phyloP scores from a whole-genome alignment of 2,888 invertebrate species.

The Acrocyrtus sp. region DNA sequence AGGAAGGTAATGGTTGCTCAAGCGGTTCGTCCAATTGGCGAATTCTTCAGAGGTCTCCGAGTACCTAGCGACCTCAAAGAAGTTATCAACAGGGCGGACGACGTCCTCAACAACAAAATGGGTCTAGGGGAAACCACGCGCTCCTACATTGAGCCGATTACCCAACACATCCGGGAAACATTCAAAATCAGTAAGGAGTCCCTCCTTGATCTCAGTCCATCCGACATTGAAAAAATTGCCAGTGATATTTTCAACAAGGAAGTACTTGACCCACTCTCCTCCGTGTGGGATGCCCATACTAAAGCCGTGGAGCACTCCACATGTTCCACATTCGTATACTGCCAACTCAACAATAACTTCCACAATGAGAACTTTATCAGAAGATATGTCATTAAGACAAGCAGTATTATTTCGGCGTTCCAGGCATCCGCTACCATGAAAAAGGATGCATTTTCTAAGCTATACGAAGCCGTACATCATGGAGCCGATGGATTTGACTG shows the following conservation, averaged over 20 bases:
- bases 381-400: slow-evolving; percentile 59
- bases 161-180: slow-evolving; percentile 58
- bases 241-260: slow-evolving; percentile 61
- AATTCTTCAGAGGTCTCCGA: slow-evolving; percentile 53
- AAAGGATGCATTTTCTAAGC: slow-evolving; percentile 57
- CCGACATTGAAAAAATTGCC: slow-evolving; percentile 61
- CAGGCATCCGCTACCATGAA: slow-evolving; percentile 59
- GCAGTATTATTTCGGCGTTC: slow-evolving; percentile 61
- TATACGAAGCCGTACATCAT: slow-evolving; percentile 58
- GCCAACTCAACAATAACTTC: slow-evolving; percentile 61
- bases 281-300: slow-evolving; percentile 57
- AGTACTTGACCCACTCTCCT: slow-evolving; percentile 55
- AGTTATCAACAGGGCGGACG: slow-evolving; percentile 54
- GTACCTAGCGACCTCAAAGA: slow-evolving; percentile 59
- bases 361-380: slow-evolving; percentile 60
- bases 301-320: slow-evolving; percentile 54
- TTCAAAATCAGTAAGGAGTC: slow-evolving; percentile 59
- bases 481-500: slow-evolving; percentile 61
- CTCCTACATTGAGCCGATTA: slow-evolving; percentile 57
- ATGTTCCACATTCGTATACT: slow-evolving; percentile 60
- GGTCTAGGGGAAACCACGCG: slow-evolving; percentile 57
- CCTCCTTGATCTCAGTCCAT: slow-evolving; percentile 57
- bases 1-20: slow-evolving; percentile 57
- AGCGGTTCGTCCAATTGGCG: slow-evolving; percentile 58
- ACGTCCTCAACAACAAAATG: slow-evolving; percentile 60